Evolutionary conservation across 2,113 vertebrate genomes (phyloP).

Genomic region (Pipa parva): DNA sequence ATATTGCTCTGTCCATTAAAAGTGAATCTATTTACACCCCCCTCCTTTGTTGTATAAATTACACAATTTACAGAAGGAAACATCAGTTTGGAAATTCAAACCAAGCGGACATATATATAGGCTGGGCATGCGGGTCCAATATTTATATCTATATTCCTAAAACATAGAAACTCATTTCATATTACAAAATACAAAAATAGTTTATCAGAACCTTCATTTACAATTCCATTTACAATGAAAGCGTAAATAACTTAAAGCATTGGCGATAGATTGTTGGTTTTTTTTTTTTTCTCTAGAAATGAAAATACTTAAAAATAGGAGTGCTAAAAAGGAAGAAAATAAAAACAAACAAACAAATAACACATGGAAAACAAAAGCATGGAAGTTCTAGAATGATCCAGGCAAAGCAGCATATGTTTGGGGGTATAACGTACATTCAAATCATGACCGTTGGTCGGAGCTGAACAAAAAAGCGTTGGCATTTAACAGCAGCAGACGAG

Average conservation of each 20-base stretch:
- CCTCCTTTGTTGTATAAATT: slow-evolving; percentile 23
- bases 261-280: too few relatives aligned
- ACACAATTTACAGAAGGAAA: slow-evolving; percentile 31
- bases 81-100: slow-evolving; percentile 27
- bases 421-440: slow-evolving; percentile 50
- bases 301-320: slow-evolving; percentile 52
- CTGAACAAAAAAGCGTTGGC: slow-evolving; percentile 42
- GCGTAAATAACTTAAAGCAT: slow-evolving; percentile 72
- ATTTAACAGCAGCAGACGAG: slow-evolving; percentile 47
- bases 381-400: slow-evolving; percentile 38
- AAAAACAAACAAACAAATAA: slow-evolving; percentile 36
- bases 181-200: slow-evolving; percentile 86
- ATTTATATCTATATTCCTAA: slow-evolving; percentile 83
- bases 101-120: slow-evolving; percentile 59
- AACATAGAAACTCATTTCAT: slow-evolving; percentile 96
- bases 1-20: slow-evolving; percentile 22
- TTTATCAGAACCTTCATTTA: slow-evolving; percentile 92
- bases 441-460: slow-evolving; percentile 39
- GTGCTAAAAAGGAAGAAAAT: slow-evolving; percentile 38
- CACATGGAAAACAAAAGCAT: too few relatives aligned
- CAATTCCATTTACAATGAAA: slow-evolving; percentile 88
- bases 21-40: slow-evolving; percentile 1
- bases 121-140: slow-evolving; percentile 76
- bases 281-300: slow-evolving; percentile 52
- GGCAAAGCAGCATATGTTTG: slow-evolving; percentile 51